Evolutionary conservation across 2,113 vertebrate genomes (phyloP), one percentile per base, ranked within the genome.

Genomic region (Hirundichthys speculiger): DNA sequence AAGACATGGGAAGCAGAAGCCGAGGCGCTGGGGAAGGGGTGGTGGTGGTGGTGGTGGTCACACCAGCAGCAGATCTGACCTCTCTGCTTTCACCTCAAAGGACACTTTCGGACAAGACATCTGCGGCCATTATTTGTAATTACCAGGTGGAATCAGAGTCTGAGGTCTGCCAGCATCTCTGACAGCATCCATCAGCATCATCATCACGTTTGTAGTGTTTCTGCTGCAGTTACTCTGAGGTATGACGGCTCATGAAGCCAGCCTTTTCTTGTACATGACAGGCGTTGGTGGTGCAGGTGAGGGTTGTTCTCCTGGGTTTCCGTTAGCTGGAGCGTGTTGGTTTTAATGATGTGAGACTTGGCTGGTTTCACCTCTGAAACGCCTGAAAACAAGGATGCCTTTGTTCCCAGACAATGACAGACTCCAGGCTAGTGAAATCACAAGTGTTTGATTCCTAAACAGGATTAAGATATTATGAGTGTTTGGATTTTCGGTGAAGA

Each of bases 221-320:
- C 19, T 9, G 49, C n/a, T 42, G 5, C 1, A 34, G 30, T 34
- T 34, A 34, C 9, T 34, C 30, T 7, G 30, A 2, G 25, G 19
- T 38, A 47, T 72, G 41, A 51, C 3, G 41, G n/a, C 16, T 55
- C 12, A 73, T 68, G 66, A 13, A 60, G 76, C 72, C 42, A 8
- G 53, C 34, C 38, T 57, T 62, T 62, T 16, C 13, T 34, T 20
- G n/a, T 18, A 51, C 15, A 12, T 52, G 20, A 43, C 53, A 11
- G 73, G 54, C 50, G 51, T 5, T 13, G 13, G 13, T 62, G 61
- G 72, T 50, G 18, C 6, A 69, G 12, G 43, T 1, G 13, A 27
- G 48, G 45, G 8, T 67, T 85, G 82, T 83, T 86, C 74, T 70
- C 82, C 77, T 77, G 74, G 58, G 50, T 69, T 76, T 82, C 84